These are phyloP conservation scores for Tupaia tana DNA, from an alignment of 2,113 vertebrate genomes.

Conservation along the genomic window DNA sequence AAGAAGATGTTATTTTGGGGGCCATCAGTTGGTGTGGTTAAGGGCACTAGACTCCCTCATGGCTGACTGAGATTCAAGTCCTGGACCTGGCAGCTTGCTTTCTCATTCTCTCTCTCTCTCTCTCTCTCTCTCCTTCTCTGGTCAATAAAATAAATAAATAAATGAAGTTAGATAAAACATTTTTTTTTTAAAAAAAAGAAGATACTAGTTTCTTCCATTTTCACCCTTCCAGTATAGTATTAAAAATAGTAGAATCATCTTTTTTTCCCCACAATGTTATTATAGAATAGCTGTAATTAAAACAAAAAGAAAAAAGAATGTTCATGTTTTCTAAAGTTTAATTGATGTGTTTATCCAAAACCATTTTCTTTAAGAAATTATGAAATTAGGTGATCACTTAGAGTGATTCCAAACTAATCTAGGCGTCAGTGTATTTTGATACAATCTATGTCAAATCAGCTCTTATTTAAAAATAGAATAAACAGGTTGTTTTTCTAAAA, in stretches of 20 bases:
- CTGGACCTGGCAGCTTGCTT: too few relatives aligned
- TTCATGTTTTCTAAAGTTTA: conserved; percentile 29
- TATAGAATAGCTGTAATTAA: neutral
- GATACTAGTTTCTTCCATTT: neutral
- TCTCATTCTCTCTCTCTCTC: too few relatives aligned
- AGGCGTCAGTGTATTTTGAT: conserved; percentile 35
- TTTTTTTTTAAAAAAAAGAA: too few relatives aligned
- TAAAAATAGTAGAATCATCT: neutral
- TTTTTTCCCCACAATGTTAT: neutral
- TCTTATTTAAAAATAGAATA: conserved; percentile 46
- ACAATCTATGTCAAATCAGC: conserved; percentile 45
- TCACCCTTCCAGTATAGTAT: conserved; percentile 2
- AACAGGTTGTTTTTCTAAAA: conserved; percentile 48
- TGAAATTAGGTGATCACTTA: conserved; percentile 42
- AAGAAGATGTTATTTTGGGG: too few relatives aligned
- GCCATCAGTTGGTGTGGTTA: too few relatives aligned
- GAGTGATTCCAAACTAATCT: neutral
- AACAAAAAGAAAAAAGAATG: neutral
- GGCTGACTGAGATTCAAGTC: too few relatives aligned
- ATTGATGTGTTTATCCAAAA: conserved; percentile 54
- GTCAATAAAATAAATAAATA: too few relatives aligned
- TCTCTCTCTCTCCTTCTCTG: too few relatives aligned
- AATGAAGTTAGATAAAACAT: too few relatives aligned
- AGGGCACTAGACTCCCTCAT: too few relatives aligned
- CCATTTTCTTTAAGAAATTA: conserved; percentile 43